Conservation (phyloP, 92 coral and sea anemone species). For the Umimayanthus kanabou region DNA sequence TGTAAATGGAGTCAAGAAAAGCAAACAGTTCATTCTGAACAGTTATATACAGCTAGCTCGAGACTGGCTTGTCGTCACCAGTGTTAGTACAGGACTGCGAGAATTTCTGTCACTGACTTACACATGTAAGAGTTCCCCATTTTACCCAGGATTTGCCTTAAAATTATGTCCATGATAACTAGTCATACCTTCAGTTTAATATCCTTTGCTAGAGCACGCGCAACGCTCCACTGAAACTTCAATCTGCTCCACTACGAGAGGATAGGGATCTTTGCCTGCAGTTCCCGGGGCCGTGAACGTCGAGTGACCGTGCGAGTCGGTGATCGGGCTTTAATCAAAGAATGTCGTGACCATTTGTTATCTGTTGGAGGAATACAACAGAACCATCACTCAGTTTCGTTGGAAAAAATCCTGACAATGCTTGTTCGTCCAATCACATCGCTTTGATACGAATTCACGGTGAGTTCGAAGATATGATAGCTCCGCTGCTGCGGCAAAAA, state of each 20-base stretch:
- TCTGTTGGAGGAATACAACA: constrained; percentile 1
- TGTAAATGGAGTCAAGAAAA: neutral
- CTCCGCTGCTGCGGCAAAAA: constrained; percentile 8
- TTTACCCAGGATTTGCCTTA: neutral
- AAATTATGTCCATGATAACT: no score
- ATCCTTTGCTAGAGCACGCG: neutral
- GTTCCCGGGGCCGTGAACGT: neutral
- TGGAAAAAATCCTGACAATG: constrained; percentile 15
- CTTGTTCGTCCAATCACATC: constrained; percentile 13
- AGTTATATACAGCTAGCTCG: neutral
- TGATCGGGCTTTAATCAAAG: neutral
- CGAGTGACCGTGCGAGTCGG: constrained; percentile 3
- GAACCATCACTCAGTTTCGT: constrained; percentile 9
- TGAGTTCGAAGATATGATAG: neutral
- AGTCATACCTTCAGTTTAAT: neutral
- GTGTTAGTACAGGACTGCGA: neutral
- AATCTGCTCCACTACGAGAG: neutral
- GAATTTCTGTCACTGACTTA: neutral
- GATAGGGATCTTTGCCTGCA: neutral
- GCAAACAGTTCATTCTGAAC: neutral
- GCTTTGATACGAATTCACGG: constrained; percentile 18
- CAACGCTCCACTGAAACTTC: constrained; percentile 7
- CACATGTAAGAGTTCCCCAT: neutral
- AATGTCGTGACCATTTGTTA: constrained; percentile 18
- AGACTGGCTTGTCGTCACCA: neutral